A percentile compares a stretch with the other conserved stretches of the same genome.
phyloP scores from a whole-genome alignment of 2,797 vertebrate genomes.

The Lindbergichthys nudifrons region DNA sequence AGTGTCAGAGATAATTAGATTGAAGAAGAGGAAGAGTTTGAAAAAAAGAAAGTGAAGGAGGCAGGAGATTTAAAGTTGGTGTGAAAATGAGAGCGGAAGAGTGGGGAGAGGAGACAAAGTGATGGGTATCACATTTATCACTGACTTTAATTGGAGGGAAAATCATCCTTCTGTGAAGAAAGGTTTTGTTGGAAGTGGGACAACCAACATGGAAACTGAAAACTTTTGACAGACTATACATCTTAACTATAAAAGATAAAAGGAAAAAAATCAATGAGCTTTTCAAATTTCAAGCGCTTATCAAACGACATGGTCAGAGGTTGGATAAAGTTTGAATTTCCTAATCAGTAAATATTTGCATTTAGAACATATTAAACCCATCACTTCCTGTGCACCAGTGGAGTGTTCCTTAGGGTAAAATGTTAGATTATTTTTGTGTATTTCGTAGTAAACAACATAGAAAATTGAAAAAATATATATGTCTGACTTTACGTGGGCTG shows the following conservation, averaged over 20 bases:
- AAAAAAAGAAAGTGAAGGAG: background rate
- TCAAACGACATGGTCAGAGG: constrained; percentile 21
- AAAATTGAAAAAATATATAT: too few relatives aligned
- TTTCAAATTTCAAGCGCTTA: background rate
- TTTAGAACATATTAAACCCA: background rate
- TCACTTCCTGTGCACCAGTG: background rate
- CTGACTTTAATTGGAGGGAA: constrained; percentile 50
- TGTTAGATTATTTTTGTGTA: background rate
- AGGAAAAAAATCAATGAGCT: constrained; percentile 4
- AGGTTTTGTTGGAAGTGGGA: constrained; percentile 31
- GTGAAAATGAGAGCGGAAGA: background rate
- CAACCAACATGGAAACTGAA: constrained; percentile 25
- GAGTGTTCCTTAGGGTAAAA: constrained; percentile 2
- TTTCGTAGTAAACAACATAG: background rate
- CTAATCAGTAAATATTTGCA: background rate
- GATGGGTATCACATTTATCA: constrained; percentile 26
- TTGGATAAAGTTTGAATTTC: constrained; percentile 6
- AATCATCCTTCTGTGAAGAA: constrained; percentile 48
- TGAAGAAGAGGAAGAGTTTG: constrained; percentile 10
- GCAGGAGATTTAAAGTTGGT: background rate
- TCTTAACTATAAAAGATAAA: background rate
- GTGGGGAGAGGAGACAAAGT: constrained; percentile 13
- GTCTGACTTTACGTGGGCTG: too few relatives aligned
- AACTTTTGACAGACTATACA: constrained; percentile 17
- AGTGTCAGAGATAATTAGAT: constrained; percentile 29